Evolutionary conservation across 2,797 vertebrate genomes (phyloP), one percentile per base, ranked within the genome.

Genomic region (Crotalus adamanteus): DNA sequence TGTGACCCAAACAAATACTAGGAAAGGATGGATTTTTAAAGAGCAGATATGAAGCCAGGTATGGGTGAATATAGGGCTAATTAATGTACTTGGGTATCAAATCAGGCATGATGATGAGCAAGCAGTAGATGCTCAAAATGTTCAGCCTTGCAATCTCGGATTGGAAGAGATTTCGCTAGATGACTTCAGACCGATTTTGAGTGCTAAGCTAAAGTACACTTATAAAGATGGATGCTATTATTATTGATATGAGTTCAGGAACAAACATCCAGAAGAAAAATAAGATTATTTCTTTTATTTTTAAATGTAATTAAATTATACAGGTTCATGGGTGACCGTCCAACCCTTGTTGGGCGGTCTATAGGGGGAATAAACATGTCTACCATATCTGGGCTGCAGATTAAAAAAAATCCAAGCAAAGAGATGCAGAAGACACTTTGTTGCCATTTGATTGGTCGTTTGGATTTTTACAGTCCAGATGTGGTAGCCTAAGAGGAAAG

Each of bases 231-330:
- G 59, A 61, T 91, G 60, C 90, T 91, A 22, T 22, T 93, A 92
- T 95, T 94, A 88, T 90, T 25, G 56, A 92, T 60, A 83, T 42
- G 63, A 78, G 87, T 20, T 94, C 51, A 92, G 61, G 90, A 93
- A 78, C 73, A 90, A 2, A 3, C 56, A 94, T 87, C 89, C 90
- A 55, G 93, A 93, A 93, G 47, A 88, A 92, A 94, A 93, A 22
- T 94, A 91, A 89, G 93, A 95, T 92, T 91, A 85, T 88, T 93
- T 86, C 86, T 86, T 47, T 78, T 91, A 47, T 91, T 63, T 88
- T 73, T 51, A 88, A 73, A 47, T 86, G 37, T 85, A 88, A 83
- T 88, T 91, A 93, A 89, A 78, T 37, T 88, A n/a, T 57, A 51
- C 31, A 22, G 16, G 55, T 65, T 59, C 18, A 85, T 69, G 83